These are phyloP conservation scores for Styela clava DNA, from an alignment of 23 tunicate genomes.

Conservation along the genomic window DNA sequence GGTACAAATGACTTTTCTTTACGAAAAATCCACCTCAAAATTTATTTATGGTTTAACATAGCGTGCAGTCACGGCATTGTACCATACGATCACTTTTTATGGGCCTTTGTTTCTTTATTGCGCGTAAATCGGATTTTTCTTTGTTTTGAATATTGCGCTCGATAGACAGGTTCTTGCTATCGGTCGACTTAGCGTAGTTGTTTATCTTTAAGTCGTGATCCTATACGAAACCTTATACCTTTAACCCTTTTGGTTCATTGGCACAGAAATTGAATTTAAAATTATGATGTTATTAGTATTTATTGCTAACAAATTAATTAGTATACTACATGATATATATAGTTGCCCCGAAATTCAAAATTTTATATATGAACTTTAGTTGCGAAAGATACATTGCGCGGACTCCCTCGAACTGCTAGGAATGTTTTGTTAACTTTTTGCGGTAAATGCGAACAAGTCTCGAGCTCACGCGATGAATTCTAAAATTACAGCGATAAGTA, in stretches of 20 bases:
- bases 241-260: background rate
- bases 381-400: background rate
- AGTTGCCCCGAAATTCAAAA: too few relatives aligned
- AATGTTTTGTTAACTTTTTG: background rate
- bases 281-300: too few relatives aligned
- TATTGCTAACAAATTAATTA: too few relatives aligned
- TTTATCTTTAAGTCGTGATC: background rate
- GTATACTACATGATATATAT: too few relatives aligned
- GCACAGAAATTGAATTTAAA: background rate
- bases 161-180: background rate
- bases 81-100: background rate
- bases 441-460: background rate
- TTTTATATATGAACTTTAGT: too few relatives aligned
- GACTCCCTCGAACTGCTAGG: background rate
- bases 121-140: background rate
- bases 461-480: background rate
- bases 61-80: background rate
- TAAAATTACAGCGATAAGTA: background rate
- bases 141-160: background rate
- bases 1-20: background rate
- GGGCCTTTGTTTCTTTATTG: background rate
- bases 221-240: background rate
- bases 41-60: background rate
- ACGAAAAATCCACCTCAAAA: background rate
- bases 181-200: background rate